Evolutionary conservation across 2,797 vertebrate species (phyloP), one percentile per base, ranked within the genome.

Genomic region (Manis pentadactyla): DNA sequence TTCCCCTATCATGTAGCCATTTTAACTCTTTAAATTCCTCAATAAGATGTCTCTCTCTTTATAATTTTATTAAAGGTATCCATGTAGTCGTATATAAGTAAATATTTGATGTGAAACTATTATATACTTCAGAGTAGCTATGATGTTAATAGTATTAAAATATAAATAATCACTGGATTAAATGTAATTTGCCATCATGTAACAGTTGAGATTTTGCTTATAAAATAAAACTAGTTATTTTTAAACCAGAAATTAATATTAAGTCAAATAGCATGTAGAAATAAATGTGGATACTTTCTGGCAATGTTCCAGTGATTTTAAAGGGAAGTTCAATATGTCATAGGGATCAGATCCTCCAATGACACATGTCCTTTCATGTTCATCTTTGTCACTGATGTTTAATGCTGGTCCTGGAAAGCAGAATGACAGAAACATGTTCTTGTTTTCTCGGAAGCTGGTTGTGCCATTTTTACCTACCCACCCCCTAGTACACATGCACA

Each of bases 401-500:
- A 66, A 42, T 0, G 19, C n/a, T 17, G 0, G 4, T 34, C 1
- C 14, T 93, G 19, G 77, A 77, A 82, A 87, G 39, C 21, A 53
- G 51, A 87, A 9, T 46, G 23, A 83, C 31, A 46, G 74, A 82
- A 86, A 87, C 2, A 23, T 12, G 11, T 87, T n/a, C 13, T 55
- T 61, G 4, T 15, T 77, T 64, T 92, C 49, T 68, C 18, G 8
- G 77, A 90, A 49, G 4, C 4, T 88, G 29, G 39, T 23, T 61
- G 14, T n/a, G 5, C 2, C 4, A 13, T 49, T 64, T 88, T 89
- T 53, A 63, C 12, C 11, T 11, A 21, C 7, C 2, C 1, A 15
- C 1, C 2, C 0, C 0, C 1, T 37, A 34, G 17, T 27, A 18
- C 5, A 13, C 1, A 51, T 6, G 12, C 2, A 21, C 3, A 29